Conservation (phyloP, 64 coral and sea anemone genomes). For the Trachythela sp. region DNA sequence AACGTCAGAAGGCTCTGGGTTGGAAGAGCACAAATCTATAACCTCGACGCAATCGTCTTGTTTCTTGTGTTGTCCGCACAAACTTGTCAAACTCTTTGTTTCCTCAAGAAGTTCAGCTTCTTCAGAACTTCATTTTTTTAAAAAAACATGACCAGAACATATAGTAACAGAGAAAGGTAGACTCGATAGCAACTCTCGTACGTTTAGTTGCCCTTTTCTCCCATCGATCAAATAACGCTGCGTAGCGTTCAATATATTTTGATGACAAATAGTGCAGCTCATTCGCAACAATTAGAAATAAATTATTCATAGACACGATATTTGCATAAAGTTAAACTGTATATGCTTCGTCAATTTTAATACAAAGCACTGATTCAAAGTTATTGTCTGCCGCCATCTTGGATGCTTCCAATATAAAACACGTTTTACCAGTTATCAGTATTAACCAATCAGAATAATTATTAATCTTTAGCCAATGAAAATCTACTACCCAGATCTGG, state of each 20-base stretch:
- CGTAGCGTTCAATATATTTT: background rate
- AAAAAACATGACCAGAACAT: background rate
- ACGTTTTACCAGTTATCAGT: background rate
- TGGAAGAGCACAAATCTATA: background rate
- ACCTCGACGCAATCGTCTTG: no score
- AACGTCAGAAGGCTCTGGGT: no score
- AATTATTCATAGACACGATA: background rate
- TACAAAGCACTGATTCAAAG: no score
- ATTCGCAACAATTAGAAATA: background rate
- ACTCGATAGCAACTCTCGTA: slow-evolving; percentile 4
- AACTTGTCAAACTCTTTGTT: background rate
- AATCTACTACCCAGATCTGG: background rate
- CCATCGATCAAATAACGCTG: slow-evolving; percentile 22
- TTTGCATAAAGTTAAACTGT: background rate
- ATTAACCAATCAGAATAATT: slow-evolving; percentile 1
- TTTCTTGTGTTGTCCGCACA: slow-evolving; percentile 18
- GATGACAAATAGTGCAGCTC: slow-evolving; percentile 18
- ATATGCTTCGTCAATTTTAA: no score
- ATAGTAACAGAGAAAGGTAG: background rate
- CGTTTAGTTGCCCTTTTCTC: slow-evolving; percentile 5
- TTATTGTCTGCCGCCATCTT: background rate
- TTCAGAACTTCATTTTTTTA: slow-evolving; percentile 20
- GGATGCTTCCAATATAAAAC: background rate
- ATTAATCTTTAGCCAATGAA: background rate
- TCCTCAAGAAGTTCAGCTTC: background rate